Base-by-base conservation (phyloP, 2,113 vertebrate species). In the Scytalopus superciliaris region DNA sequence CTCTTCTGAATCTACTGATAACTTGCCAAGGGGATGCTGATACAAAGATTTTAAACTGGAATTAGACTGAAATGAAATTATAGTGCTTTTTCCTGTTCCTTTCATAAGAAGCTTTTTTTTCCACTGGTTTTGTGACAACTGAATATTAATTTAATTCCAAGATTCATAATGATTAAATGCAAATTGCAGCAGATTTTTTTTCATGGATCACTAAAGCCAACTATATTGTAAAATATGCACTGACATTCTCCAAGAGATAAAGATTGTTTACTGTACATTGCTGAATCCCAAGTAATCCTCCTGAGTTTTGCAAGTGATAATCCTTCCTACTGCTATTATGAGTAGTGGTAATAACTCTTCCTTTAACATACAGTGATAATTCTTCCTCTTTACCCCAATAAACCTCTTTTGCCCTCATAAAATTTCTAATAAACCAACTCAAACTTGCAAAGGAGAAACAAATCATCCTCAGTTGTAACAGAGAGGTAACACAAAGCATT, bases 231-330 rank as follows among this genome's bases (percentile, higher is more conserved):
- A 85, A 91, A 85, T 79, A 77, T 59, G 52, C 44, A 64, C 67
- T 94, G 90, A 78, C 86, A 95, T 95, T 89, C 82, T 77, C 52
- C 76, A 85, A 92, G 64, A 94, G 84, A 96, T 95, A 94, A 93
- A 92, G 59, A 70, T 87, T 95, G 93, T 92, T 93, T 94, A 89
- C 80, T 80, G 74, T 87, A 86, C 62, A 53, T 81, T 93, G n/a
- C 89, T 73, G 70, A 96, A 93, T 93, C 70, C 59, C 49, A 83
- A 78, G 52, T 96, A 97, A 97, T 94, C 81, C 63, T 94, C 72
- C 78, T 82, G 80, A 85, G 84, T 92, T 90, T 92, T 88, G 15
- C 68, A 70, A 31, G 56, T 74, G 78, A 96, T 95, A 95, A 92
- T 94, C 83, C 55, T 87, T 94, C 62, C 67, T 75, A 33, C 59